A percentile compares a stretch with the other conserved stretches of the same genome.
Conservation (phyloP, 1,140 invertebrate genomes). For the Cydia splendana region DNA sequence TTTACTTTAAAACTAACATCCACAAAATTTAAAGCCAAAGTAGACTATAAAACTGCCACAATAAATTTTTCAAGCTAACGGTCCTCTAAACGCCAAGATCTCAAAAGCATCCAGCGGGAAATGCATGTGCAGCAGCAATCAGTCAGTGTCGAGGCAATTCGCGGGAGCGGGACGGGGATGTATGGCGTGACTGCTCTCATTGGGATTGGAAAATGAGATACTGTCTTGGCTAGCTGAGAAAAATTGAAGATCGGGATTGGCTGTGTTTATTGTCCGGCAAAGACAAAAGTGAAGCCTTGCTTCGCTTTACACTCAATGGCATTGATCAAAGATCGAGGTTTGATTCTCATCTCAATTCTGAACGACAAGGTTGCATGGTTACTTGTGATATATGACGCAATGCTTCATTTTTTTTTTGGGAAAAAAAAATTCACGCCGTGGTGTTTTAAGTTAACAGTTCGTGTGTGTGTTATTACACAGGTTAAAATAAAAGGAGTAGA, state of each 20-base stretch:
- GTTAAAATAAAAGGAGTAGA: too few relatives aligned
- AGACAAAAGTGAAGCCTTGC: too few relatives aligned
- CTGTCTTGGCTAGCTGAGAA: not conserved
- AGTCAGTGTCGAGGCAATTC: conserved; percentile 9
- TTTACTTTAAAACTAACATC: not conserved
- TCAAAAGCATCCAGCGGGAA: conserved; percentile 3
- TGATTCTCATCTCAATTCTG: too few relatives aligned
- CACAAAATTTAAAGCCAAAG: not conserved
- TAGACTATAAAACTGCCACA: not conserved
- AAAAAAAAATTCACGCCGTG: too few relatives aligned
- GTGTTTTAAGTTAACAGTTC: too few relatives aligned
- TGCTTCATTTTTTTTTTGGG: too few relatives aligned
- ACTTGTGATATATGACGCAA: too few relatives aligned
- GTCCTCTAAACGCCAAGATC: not conserved
- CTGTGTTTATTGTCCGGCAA: not conserved
- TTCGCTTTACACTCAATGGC: too few relatives aligned
- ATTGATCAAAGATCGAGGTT: too few relatives aligned
- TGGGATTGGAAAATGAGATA: not conserved
- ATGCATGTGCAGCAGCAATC: not conserved
- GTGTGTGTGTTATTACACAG: too few relatives aligned
- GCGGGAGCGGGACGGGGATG: not conserved
- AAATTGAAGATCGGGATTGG: not conserved
- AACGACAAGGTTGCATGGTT: too few relatives aligned
- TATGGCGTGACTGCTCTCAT: not conserved
- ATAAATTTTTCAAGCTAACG: not conserved